phyloP scores from a whole-genome alignment of 2,113 vertebrate genomes.

The Ochotona curzoniae region DNA sequence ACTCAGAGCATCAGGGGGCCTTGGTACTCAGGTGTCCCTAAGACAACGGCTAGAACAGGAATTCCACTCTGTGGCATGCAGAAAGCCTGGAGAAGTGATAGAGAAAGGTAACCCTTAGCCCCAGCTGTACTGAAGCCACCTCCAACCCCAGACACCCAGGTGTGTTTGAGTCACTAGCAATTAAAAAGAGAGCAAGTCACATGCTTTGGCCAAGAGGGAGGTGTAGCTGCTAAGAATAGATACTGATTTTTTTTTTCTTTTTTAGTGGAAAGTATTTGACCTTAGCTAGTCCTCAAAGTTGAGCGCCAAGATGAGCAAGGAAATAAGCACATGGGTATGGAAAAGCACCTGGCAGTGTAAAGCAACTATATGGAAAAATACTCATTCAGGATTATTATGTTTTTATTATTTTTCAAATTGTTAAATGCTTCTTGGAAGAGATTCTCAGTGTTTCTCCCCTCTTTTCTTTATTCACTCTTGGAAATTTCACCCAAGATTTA shows the following conservation, averaged over 20 bases:
- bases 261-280: neutral
- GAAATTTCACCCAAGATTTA: neutral
- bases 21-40: neutral
- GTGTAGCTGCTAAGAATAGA: neutral
- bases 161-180: neutral
- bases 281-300: neutral
- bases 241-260: neutral
- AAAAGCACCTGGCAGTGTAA: neutral
- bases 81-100: neutral
- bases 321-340: neutral
- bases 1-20: neutral
- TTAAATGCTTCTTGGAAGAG: neutral
- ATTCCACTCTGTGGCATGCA: neutral
- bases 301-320: neutral
- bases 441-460: no score
- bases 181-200: neutral
- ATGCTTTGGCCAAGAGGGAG: neutral
- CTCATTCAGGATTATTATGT: no score
- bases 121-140: neutral
- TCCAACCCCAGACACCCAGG: neutral
- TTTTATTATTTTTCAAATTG: neutral
- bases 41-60: neutral
- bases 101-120: neutral
- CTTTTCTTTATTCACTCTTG: neutral
- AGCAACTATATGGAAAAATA: neutral